A percentile compares a stretch with the other conserved stretches of the same genome.
phyloP scores from a whole-genome alignment of 2,888 invertebrate genomes.

The Rotaria sp. region DNA sequence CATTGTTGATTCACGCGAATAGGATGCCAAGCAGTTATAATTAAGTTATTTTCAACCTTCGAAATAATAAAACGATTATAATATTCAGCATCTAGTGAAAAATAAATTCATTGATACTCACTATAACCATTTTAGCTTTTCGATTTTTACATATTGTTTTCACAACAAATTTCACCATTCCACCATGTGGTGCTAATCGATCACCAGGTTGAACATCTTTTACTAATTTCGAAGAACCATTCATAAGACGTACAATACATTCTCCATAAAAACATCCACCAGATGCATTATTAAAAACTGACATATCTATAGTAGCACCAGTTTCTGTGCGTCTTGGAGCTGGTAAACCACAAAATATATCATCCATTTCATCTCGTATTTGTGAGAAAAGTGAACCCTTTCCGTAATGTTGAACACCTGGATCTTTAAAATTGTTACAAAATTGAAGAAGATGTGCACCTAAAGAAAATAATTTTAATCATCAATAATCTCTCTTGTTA shows the following conservation, averaged over 20 bases:
- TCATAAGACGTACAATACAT: neutral
- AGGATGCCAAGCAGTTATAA: constrained; percentile 38
- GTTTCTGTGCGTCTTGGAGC: neutral
- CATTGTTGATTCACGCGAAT: constrained; percentile 29
- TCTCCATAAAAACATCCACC: neutral
- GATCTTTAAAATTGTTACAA: constrained; percentile 27
- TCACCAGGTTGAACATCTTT: constrained; percentile 1
- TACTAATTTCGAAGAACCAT: neutral
- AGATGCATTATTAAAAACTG: neutral
- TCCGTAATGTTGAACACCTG: constrained; percentile 20
- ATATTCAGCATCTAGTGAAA: neutral
- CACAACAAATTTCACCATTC: neutral
- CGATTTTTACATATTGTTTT: neutral
- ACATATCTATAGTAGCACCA: neutral
- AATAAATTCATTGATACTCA: neutral
- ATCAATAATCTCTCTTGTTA: too few relatives aligned
- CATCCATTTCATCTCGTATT: constrained; percentile 13
- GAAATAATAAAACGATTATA: too few relatives aligned
- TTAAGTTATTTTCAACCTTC: too few relatives aligned
- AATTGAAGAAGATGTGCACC: constrained; percentile 12
- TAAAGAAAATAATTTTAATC: neutral
- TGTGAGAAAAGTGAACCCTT: neutral
- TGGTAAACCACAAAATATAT: neutral
- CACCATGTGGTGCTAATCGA: neutral
- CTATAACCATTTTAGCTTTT: neutral